Evolutionary conservation across 2,888 invertebrate species (phyloP).

Genomic region (Drosophila dives): DNA sequence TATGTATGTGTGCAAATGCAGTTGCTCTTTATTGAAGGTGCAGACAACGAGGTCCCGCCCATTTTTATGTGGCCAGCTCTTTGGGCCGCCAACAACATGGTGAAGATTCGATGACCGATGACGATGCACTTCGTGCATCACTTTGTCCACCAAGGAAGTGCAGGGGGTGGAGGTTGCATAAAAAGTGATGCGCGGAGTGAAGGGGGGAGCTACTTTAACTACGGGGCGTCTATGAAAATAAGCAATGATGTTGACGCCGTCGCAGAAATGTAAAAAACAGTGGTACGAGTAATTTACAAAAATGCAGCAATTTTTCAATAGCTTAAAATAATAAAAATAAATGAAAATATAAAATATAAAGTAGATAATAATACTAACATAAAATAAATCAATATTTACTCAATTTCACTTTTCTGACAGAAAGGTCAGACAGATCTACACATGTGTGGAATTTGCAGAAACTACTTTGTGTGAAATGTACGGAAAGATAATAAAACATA

Average conservation of each 20-base stretch:
- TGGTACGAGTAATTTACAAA: conserved; percentile 1
- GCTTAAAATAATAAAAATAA: background rate
- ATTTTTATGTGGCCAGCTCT: conserved; percentile 66
- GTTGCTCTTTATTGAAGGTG: conserved; percentile 74
- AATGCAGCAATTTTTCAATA: too few relatives aligned
- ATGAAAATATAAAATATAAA: background rate
- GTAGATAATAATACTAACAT: background rate
- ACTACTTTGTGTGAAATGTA: background rate
- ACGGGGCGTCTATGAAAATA: conserved; percentile 76
- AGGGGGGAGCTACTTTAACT: conserved; percentile 51
- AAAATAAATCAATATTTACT: background rate
- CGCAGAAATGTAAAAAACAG: conserved; percentile 44
- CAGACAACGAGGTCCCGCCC: conserved; percentile 78
- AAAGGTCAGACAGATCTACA: background rate
- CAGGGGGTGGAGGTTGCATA: background rate
- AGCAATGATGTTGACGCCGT: conserved; percentile 70
- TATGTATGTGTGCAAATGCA: conserved; percentile 41
- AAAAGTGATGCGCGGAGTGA: background rate
- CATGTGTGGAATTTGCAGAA: background rate
- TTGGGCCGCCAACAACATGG: conserved; percentile 65
- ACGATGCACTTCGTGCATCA: conserved; percentile 61
- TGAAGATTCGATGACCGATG: conserved; percentile 73
- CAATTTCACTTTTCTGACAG: background rate
- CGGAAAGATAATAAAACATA: background rate
- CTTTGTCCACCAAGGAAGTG: conserved; percentile 15